phyloP scores from a whole-genome alignment of 2,113 vertebrate species.

The Sceloporus tristichus region DNA sequence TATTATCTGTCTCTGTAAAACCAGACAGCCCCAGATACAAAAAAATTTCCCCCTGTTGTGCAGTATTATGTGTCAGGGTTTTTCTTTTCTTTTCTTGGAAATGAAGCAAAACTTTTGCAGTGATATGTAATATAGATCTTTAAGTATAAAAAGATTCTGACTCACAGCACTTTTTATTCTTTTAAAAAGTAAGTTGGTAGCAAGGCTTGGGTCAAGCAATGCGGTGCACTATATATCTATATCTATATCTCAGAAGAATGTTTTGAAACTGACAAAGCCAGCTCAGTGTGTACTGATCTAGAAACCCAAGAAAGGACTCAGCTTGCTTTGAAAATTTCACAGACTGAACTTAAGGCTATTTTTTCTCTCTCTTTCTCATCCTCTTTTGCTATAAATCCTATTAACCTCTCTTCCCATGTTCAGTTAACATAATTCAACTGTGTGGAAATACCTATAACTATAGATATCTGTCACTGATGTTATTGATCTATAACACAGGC shows the following conservation, averaged over 20 bases:
- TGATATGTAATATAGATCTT: conserved; percentile 20
- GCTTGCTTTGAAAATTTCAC: conserved; percentile 41
- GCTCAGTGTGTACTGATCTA: background rate
- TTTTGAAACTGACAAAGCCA: conserved; percentile 42
- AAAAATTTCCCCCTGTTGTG: background rate
- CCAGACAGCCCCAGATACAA: background rate
- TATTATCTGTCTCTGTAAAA: conserved; percentile 19
- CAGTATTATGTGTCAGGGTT: background rate
- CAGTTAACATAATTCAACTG: background rate
- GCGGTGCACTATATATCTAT: background rate
- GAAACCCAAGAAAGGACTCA: conserved; percentile 37
- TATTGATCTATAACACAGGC: background rate
- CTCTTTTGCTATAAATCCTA: background rate
- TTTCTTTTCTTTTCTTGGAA: background rate
- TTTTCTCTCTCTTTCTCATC: background rate
- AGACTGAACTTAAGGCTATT: conserved; percentile 31
- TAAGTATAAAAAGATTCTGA: conserved; percentile 25
- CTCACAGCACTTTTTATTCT: conserved; percentile 35
- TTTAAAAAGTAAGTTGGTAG: conserved; percentile 40
- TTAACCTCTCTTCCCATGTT: background rate
- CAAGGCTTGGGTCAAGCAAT: conserved; percentile 47
- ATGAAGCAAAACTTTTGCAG: conserved; percentile 1
- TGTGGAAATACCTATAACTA: background rate
- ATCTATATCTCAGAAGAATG: conserved; percentile 25
- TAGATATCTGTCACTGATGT: conserved; percentile 10